Percentiles rank a stretch among this genome's conserved stretches.
Conservation (phyloP, 23 tunicate genomes). For the Ciona savignyi region DNA sequence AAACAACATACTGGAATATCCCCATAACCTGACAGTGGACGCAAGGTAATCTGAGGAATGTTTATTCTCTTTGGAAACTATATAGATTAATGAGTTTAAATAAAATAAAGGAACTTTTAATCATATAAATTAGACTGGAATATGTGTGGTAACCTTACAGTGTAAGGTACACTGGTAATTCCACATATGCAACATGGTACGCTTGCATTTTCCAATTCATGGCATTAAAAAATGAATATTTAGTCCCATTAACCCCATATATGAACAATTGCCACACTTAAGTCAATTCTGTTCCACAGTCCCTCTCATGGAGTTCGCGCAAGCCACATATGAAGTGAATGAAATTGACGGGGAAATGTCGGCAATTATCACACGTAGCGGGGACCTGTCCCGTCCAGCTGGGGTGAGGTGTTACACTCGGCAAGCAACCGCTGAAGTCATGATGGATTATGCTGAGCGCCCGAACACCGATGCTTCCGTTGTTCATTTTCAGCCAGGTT, state of each 20-base stretch:
- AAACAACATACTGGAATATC: too few relatives aligned
- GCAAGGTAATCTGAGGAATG: not conserved
- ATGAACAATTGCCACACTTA: too few relatives aligned
- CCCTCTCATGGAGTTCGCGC: conserved; percentile 73
- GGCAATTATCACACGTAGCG: conserved; percentile 67
- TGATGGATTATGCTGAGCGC: conserved; percentile 85
- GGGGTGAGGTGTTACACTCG: conserved; percentile 94
- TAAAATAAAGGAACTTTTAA: too few relatives aligned
- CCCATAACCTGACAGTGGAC: too few relatives aligned
- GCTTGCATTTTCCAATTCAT: too few relatives aligned
- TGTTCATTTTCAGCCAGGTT: conserved; percentile 82
- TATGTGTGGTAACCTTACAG: too few relatives aligned
- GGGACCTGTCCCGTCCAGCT: conserved; percentile 79
- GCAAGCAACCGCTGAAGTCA: conserved; percentile 87
- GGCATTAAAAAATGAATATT: too few relatives aligned
- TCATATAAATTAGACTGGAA: too few relatives aligned
- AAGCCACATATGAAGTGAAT: conserved; percentile 51
- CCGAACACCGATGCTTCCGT: conserved; percentile 92
- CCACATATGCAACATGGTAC: too few relatives aligned
- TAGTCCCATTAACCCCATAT: too few relatives aligned
- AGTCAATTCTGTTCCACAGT: conserved; percentile 40
- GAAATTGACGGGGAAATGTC: conserved; percentile 48
- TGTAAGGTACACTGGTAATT: too few relatives aligned
- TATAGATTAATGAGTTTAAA: too few relatives aligned
- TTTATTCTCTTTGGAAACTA: not conserved